phyloP scores from a whole-genome alignment of 2,797 vertebrate genomes.

The Gymnothorax javanicus region DNA sequence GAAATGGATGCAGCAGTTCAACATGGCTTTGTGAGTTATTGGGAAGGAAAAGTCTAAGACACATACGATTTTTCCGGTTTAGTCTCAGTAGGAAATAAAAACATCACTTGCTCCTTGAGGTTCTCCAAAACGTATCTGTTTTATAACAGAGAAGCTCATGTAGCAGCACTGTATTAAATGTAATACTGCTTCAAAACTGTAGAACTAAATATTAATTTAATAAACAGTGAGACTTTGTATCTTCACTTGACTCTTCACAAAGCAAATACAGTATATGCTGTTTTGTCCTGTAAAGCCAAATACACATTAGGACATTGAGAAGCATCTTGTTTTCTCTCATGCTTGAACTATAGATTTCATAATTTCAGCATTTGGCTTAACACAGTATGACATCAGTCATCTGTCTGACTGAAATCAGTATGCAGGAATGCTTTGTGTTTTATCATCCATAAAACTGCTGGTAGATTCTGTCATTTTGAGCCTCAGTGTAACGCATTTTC shows the following conservation, averaged over 20 bases:
- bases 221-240: background rate
- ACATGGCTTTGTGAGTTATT: slow-evolving; percentile 93
- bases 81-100: background rate
- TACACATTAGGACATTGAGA: slow-evolving; percentile 29
- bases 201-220: background rate
- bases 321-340: slow-evolving; percentile 48
- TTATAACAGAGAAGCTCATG: background rate
- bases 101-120: background rate
- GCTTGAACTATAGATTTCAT: slow-evolving; percentile 28
- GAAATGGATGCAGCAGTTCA: slow-evolving; percentile 96
- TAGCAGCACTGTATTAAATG: background rate
- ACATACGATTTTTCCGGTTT: background rate
- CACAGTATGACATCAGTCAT: background rate
- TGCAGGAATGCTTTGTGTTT: background rate
- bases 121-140: background rate
- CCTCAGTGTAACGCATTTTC: background rate
- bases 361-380: background rate
- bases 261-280: background rate
- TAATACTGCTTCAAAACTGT: background rate
- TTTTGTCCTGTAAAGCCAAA: background rate
- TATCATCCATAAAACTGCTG: background rate
- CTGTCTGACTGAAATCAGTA: background rate
- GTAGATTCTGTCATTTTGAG: background rate
- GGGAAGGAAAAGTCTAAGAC: background rate
- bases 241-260: background rate